Conservation (phyloP, 1,140 invertebrate genomes). For the Aphelinus atriplicis region DNA sequence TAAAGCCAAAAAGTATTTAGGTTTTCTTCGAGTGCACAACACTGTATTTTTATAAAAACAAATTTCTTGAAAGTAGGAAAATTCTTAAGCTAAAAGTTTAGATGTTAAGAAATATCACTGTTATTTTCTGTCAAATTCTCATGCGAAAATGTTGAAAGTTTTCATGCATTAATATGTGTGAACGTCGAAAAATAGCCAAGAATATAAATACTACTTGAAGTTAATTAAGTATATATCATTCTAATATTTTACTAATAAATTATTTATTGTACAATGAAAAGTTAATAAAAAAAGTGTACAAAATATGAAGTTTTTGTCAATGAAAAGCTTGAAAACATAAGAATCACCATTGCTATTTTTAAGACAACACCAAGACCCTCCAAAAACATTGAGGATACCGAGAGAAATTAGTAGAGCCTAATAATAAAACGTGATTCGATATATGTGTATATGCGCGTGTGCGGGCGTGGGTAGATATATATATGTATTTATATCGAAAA, state of each 20-base stretch:
- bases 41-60: slow-evolving; percentile 15
- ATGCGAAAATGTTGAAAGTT: slow-evolving; percentile 18
- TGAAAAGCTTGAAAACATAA: too few species aligned
- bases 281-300: slow-evolving; percentile 61
- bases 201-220: slow-evolving; percentile 20
- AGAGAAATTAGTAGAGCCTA: too few species aligned
- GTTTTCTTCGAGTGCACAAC: neutral
- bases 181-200: slow-evolving; percentile 17
- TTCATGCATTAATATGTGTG: slow-evolving; percentile 29
- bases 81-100: slow-evolving; percentile 17
- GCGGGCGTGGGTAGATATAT: too few species aligned
- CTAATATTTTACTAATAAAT: slow-evolving; percentile 62
- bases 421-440: too few species aligned
- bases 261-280: slow-evolving; percentile 64
- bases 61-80: neutral
- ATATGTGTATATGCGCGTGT: too few species aligned
- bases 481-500: neutral
- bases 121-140: slow-evolving; percentile 34
- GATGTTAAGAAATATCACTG: slow-evolving; percentile 36
- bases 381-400: too few species aligned
- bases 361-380: neutral
- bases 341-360: neutral
- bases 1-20: neutral
- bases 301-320: slow-evolving; percentile 55
- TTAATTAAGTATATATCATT: slow-evolving; percentile 36